These are phyloP conservation scores for Litocranius walleri DNA, from an alignment of 2,113 vertebrate species.

Conservation along the genomic window DNA sequence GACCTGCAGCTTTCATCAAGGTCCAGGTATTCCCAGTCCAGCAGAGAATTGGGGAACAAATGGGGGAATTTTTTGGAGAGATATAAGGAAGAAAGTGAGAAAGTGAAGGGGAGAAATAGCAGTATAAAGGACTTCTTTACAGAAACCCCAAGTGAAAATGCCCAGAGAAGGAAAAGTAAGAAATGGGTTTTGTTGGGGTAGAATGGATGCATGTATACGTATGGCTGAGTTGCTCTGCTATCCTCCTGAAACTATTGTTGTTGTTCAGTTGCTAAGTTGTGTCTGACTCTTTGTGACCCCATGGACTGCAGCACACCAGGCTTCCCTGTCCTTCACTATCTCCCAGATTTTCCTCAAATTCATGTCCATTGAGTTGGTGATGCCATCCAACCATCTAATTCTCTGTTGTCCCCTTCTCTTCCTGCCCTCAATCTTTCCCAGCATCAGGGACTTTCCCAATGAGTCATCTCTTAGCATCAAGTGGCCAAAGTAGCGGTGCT, in stretches of 20 bases:
- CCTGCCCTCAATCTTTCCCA: neutral
- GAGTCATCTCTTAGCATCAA: neutral
- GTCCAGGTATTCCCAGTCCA: neutral
- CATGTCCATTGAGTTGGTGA: neutral
- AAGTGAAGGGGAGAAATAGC: neutral
- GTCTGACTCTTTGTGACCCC: neutral
- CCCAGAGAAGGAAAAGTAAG: neutral
- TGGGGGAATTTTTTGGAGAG: rapidly evolving
- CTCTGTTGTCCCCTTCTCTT: neutral
- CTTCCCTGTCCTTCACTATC: neutral
- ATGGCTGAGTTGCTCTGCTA: neutral
- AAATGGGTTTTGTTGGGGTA: neutral
- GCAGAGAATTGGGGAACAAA: neutral
- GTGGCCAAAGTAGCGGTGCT: neutral
- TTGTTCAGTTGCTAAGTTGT: neutral
- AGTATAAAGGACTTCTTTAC: neutral
- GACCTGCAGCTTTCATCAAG: neutral
- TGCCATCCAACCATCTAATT: neutral
- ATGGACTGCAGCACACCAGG: neutral
- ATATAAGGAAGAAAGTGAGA: neutral
- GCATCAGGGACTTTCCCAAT: neutral
- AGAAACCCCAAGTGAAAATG: neutral
- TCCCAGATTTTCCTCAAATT: neutral
- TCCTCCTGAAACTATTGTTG: neutral
- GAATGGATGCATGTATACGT: neutral